These are phyloP conservation scores for Muscicapa comitata DNA, from an alignment of 2,797 vertebrate species.

Conservation along the genomic window DNA sequence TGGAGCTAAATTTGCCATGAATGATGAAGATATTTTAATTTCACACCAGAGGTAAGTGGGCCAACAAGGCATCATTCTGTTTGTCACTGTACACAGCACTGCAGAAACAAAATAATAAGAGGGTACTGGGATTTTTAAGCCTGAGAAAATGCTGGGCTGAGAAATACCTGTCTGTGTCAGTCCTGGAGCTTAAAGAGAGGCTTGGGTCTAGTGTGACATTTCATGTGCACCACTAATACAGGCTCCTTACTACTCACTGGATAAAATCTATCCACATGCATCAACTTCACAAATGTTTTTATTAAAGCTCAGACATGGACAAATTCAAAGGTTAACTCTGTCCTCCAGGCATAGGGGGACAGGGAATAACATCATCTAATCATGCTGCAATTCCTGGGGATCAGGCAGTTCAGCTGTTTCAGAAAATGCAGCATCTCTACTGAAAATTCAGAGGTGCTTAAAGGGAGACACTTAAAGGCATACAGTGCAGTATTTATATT, in stretches of 20 bases:
- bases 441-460: background rate
- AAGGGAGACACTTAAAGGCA: background rate
- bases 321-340: constrained; percentile 45
- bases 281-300: background rate
- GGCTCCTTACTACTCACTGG: background rate
- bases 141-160: background rate
- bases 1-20: background rate
- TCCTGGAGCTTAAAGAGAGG: background rate
- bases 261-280: constrained; percentile 10
- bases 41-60: background rate
- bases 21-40: background rate
- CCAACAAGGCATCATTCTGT: background rate
- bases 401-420: background rate
- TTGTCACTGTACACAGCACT: background rate
- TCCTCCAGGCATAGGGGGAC: background rate
- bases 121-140: background rate
- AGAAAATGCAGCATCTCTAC: background rate
- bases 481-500: background rate
- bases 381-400: background rate
- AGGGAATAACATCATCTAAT: background rate
- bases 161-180: background rate
- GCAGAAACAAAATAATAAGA: background rate
- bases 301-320: background rate
- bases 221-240: background rate
- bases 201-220: background rate